Base-by-base conservation (phyloP, 2,888 invertebrate species). In the Pycnomerus fuliginosus region DNA sequence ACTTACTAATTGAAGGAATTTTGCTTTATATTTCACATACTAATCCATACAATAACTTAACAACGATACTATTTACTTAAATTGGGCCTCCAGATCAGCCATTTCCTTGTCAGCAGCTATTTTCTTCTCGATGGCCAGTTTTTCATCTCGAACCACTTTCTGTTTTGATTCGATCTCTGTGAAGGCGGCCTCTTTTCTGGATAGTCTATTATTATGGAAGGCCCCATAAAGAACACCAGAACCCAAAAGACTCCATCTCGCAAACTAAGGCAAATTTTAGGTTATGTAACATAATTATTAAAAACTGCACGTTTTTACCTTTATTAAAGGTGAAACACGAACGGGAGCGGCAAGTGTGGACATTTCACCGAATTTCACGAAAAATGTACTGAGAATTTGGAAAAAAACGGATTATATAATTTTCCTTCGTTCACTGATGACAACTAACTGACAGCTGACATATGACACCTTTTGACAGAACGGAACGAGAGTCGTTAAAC, bases 321-420 rank as follows among this genome's bases (percentile, higher is more conserved):
- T 85, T 67, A 90, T 90, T 41, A 89, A 72, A 35, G 90, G 90
- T 34, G 90, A 88, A 54, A 90, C 88, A 65, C 83, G 79, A 52
- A 89, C 82, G 58, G 90, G 87, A 61, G 86, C 77, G 69, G 79
- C 79, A 58, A 76, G 60, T 57, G 65, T 68, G 25, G 71, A 58
- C 69, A 69, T 70, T 37, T n/a, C n/a, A n/a, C n/a, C n/a, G n/a
- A n/a, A n/a, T n/a, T n/a, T n/a, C n/a, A n/a, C n/a, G n/a, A n/a
- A n/a, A n/a, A n/a, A n/a, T n/a, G n/a, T n/a, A n/a, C n/a, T n/a
- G n/a, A n/a, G n/a, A n/a, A n/a, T n/a, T n/a, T n/a, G n/a, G n/a
- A n/a, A n/a, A n/a, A n/a, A n/a, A n/a, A n/a, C n/a, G n/a, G n/a
- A n/a, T n/a, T n/a, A n/a, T n/a, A n/a, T n/a, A n/a, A n/a, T n/a